Base-by-base conservation (phyloP, 2,888 invertebrate species). In the Melieria crassipennis region DNA sequence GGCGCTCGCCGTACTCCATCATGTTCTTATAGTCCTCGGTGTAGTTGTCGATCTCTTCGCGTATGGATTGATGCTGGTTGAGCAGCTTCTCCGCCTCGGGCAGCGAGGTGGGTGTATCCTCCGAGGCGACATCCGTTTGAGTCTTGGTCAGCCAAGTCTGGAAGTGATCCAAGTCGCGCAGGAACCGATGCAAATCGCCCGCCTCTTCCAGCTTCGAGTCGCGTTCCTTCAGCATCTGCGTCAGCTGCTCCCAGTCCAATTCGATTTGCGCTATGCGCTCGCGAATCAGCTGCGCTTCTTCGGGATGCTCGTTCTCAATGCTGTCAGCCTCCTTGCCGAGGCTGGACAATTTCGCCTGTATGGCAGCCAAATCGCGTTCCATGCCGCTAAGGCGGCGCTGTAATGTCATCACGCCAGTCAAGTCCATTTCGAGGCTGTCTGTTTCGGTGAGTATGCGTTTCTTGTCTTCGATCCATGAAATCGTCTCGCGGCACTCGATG, bases 401-500 rank as follows among this genome's bases (percentile, higher is more conserved):
- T 50, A 99, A 89, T 0, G 98, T 99, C 98, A 99, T 99, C 58
- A 99, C 98, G 79, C 96, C 96, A 70, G 96, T 96, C 80, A 99
- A 91, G 87, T 99, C 99, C 95, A 99, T 99, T 87, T 98, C 98
- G 80, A 99, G 89, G 82, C 96, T 97, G 86, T 99, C 99, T 5
- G 99, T 99, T 81, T 98, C 97, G 81, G 99, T 98, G 61, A 99
- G 89, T 79, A 99, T 96, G 80, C 99, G 93, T 83, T 98, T 97
- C 90, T 99, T 99, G 87, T 99, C 99, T 87, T 99, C 97, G 86
- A 99, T 99, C 99, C 98, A 99, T 4, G 97, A 94, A 67, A 97
- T 95, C 0, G 99, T 99, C 89, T 99, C 99, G 81, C 97, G 93
- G 86, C 98, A 99, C 87, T 99, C 99, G 88, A 99, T 99, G 87